Evolutionary conservation across 2,888 invertebrate species (phyloP).

Genomic region (Argynnis bischoffii): DNA sequence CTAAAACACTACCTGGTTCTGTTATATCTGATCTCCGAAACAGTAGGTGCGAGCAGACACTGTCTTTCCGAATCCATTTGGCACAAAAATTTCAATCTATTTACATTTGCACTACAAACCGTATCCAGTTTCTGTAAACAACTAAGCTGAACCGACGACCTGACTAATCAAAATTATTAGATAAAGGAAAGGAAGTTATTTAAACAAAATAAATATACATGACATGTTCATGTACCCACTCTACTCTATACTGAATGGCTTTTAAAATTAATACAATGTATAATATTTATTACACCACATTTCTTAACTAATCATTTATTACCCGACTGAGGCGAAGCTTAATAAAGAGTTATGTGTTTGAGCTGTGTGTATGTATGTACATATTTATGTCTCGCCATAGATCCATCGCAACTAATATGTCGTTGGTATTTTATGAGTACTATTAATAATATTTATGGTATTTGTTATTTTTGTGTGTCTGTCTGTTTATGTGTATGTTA

Average conservation of each 20-base stretch:
- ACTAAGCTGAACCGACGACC: constrained; percentile 17
- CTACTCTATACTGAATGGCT: too few relatives aligned
- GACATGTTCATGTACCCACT: too few relatives aligned
- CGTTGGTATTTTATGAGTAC: too few relatives aligned
- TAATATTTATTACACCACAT: too few relatives aligned
- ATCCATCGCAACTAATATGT: too few relatives aligned
- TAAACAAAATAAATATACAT: not conserved
- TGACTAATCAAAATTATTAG: constrained; percentile 7
- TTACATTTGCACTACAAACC: not conserved
- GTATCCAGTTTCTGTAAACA: not conserved
- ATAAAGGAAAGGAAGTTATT: constrained; percentile 14
- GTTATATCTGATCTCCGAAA: constrained; percentile 29
- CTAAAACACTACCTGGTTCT: constrained; percentile 45
- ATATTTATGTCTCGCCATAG: not conserved
- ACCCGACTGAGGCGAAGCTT: too few relatives aligned
- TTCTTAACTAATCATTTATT: too few relatives aligned
- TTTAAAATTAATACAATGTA: too few relatives aligned
- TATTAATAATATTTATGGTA: too few relatives aligned
- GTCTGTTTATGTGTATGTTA: too few relatives aligned
- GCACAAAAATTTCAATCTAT: not conserved
- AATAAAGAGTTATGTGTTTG: too few relatives aligned
- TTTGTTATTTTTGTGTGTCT: too few relatives aligned
- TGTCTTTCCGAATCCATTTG: constrained; percentile 65
- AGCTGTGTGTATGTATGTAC: not conserved
- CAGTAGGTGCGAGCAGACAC: constrained; percentile 48